phyloP scores from a whole-genome alignment of 2,113 vertebrate species.

The Ammodytes dubius region DNA sequence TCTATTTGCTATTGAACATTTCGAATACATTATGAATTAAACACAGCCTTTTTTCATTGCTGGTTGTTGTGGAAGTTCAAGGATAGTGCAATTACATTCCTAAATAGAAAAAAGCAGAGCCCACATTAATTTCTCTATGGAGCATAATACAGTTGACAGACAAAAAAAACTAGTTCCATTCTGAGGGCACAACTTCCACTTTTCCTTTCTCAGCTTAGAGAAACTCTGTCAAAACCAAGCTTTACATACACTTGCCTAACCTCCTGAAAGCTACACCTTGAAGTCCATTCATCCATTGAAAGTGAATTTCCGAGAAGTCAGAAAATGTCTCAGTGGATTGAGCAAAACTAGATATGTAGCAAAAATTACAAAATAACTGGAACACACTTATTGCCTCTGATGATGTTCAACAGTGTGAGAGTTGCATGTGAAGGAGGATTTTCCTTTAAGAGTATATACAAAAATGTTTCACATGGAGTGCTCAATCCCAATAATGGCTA shows the following conservation, averaged over 20 bases:
- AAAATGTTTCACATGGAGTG: neutral
- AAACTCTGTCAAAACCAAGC: neutral
- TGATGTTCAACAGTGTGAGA: slow-evolving; percentile 1
- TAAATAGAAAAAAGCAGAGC: neutral
- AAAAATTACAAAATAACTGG: slow-evolving; percentile 11
- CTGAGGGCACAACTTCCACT: slow-evolving; percentile 7
- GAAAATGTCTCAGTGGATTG: slow-evolving; percentile 13
- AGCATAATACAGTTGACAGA: slow-evolving; percentile 16
- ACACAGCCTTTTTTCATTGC: neutral
- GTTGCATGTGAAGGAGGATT: neutral
- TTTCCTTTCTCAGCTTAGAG: slow-evolving; percentile 26
- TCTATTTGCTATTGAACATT: neutral
- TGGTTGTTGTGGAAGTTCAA: slow-evolving; percentile 5
- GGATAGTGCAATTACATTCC: neutral
- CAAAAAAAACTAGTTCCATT: slow-evolving; percentile 13
- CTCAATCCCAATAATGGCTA: neutral
- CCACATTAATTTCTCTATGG: slow-evolving; percentile 4
- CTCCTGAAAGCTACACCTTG: slow-evolving; percentile 10
- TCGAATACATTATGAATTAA: neutral
- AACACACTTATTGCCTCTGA: neutral
- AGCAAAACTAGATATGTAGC: slow-evolving; percentile 1
- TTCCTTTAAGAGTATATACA: neutral
- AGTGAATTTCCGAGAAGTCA: slow-evolving; percentile 10
- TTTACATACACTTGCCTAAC: neutral
- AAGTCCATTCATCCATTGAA: slow-evolving; percentile 24